Percentiles rank a stretch among this genome's conserved stretches.
phyloP scores from a whole-genome alignment of 1,140 invertebrate species.

The Sipha flava region DNA sequence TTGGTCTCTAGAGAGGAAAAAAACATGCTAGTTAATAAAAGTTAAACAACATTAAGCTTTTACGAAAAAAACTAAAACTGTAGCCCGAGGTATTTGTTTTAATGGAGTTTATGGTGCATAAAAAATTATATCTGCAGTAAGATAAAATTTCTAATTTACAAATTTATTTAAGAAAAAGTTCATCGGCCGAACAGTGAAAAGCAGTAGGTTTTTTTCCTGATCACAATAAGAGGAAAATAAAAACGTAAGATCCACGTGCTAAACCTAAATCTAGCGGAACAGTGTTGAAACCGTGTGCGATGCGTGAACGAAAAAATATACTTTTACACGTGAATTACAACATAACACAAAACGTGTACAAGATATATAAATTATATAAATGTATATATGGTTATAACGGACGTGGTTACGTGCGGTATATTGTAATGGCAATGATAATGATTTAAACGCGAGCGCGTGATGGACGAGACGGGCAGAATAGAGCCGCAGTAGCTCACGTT shows the following conservation, averaged over 20 bases:
- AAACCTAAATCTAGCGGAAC: too few species aligned
- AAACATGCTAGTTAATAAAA: not conserved
- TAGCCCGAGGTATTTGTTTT: not conserved
- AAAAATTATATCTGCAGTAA: not conserved
- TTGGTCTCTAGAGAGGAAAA: not conserved
- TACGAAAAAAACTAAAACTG: not conserved
- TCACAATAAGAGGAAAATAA: too few species aligned
- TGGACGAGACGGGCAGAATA: not conserved
- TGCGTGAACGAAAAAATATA: too few species aligned
- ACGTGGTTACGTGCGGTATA: not conserved
- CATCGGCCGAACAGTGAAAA: not conserved
- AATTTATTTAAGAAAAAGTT: not conserved
- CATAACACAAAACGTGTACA: too few species aligned
- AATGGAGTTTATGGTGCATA: not conserved
- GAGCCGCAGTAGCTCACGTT: too few species aligned
- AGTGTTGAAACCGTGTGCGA: too few species aligned
- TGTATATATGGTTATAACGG: not conserved
- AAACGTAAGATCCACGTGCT: too few species aligned
- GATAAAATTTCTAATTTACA: not conserved
- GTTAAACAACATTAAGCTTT: conserved; percentile 3
- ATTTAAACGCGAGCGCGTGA: not conserved
- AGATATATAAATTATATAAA: not conserved
- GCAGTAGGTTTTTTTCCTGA: too few species aligned
- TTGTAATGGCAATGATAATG: not conserved
- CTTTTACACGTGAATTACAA: too few species aligned